These are phyloP conservation scores for Xylota sylvarum DNA, from an alignment of 2,888 invertebrate species.

Conservation along the genomic window DNA sequence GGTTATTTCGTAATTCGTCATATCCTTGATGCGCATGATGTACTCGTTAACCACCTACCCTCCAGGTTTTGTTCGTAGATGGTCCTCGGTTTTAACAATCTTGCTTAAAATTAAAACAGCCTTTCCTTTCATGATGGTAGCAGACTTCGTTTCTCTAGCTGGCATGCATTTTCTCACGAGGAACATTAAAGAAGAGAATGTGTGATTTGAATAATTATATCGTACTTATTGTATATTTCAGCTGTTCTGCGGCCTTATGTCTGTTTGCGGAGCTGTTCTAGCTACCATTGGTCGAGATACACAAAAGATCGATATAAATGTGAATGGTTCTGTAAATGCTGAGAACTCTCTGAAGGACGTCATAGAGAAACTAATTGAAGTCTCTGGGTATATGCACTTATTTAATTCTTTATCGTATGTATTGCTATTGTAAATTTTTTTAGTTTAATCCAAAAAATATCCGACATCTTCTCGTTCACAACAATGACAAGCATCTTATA, in stretches of 20 bases:
- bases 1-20: too few species aligned
- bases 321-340: background rate
- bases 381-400: background rate
- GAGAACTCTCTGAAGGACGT: background rate
- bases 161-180: too few species aligned
- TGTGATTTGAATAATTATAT: background rate
- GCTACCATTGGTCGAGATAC: background rate
- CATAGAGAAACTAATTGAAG: slow-evolving; percentile 6
- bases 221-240: background rate
- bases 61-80: too few species aligned
- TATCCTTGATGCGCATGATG: too few species aligned
- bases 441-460: slow-evolving; percentile 4
- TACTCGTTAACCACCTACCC: too few species aligned
- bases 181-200: background rate
- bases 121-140: too few species aligned
- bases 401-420: background rate
- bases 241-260: slow-evolving; percentile 10
- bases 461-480: slow-evolving; percentile 12
- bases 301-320: background rate
- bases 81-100: too few species aligned
- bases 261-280: background rate
- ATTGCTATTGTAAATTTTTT: background rate
- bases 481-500: slow-evolving; percentile 8
- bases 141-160: too few species aligned
- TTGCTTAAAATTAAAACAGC: too few species aligned